These are phyloP conservation scores for Emydura subglobosa DNA, from an alignment of 2,113 vertebrate species.

Conservation along the genomic window DNA sequence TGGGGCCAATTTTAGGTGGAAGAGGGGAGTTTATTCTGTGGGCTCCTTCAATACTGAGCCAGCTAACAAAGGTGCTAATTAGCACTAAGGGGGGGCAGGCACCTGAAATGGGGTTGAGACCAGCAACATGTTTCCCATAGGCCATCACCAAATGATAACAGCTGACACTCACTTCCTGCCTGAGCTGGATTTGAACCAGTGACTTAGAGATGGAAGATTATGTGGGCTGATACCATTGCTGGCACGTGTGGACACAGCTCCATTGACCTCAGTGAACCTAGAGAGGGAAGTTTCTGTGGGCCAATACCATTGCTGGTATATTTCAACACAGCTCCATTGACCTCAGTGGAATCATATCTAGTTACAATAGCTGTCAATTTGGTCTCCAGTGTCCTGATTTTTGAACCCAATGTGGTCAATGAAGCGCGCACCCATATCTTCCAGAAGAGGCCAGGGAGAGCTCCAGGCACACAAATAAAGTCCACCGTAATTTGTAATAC, in stretches of 20 bases:
- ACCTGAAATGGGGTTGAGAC: neutral
- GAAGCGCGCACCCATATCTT: neutral
- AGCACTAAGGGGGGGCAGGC: too few species aligned
- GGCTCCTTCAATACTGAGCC: neutral
- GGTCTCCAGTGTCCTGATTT: neutral
- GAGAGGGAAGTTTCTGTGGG: too few species aligned
- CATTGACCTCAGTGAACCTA: neutral
- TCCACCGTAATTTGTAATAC: neutral
- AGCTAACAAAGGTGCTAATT: neutral
- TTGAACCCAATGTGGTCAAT: neutral
- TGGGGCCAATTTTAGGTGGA: neutral
- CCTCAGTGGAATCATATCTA: neutral
- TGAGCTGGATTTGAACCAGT: neutral
- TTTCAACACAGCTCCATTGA: neutral
- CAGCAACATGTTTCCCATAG: neutral
- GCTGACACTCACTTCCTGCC: rapidly evolving
- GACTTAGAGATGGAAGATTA: neutral
- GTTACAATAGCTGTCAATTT: neutral
- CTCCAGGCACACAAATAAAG: neutral
- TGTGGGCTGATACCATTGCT: neutral
- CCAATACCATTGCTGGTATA: neutral
- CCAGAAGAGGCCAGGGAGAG: neutral
- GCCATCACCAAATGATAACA: neutral
- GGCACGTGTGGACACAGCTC: neutral
- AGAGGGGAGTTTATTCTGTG: neutral